A percentile compares a stretch with the other conserved stretches of the same genome.
These are phyloP conservation scores for Podarcis raffonei DNA, from an alignment of 2,113 vertebrate species.

Conservation along the genomic window DNA sequence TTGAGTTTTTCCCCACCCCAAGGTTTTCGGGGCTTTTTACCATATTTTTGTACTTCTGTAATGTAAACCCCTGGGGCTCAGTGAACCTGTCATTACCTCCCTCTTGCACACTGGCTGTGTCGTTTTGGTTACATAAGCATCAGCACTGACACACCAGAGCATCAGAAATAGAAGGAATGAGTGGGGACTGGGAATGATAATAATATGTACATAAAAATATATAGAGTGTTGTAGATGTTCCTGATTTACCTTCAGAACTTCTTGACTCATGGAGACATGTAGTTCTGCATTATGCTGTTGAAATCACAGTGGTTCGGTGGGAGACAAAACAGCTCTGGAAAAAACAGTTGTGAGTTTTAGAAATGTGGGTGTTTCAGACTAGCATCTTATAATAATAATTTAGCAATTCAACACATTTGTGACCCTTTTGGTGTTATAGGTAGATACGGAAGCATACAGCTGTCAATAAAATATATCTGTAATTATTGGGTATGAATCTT, in stretches of 20 bases:
- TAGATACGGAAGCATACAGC: not conserved
- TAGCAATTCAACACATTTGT: not conserved
- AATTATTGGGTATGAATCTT: not conserved
- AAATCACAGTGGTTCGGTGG: not conserved
- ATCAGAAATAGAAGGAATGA: not conserved
- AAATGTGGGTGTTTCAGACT: not conserved
- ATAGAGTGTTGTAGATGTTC: not conserved
- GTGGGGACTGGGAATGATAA: too few species aligned
- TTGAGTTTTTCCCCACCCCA: too few species aligned
- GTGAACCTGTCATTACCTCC: not conserved
- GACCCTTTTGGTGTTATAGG: not conserved
- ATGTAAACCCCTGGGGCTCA: not conserved
- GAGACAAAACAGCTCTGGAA: not conserved
- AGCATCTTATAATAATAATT: conserved; percentile 11
- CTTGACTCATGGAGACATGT: not conserved
- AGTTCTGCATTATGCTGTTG: not conserved
- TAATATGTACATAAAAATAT: not conserved
- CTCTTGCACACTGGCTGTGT: not conserved
- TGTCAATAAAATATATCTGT: conserved; percentile 13
- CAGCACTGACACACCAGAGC: not conserved
- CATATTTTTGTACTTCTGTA: not conserved
- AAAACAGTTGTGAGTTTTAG: rapidly evolving
- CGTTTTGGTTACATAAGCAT: not conserved
- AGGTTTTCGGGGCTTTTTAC: too few species aligned
- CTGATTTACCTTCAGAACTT: not conserved